Base-by-base conservation (phyloP, 2,888 invertebrate genomes). In the Hydraecia micacea region DNA sequence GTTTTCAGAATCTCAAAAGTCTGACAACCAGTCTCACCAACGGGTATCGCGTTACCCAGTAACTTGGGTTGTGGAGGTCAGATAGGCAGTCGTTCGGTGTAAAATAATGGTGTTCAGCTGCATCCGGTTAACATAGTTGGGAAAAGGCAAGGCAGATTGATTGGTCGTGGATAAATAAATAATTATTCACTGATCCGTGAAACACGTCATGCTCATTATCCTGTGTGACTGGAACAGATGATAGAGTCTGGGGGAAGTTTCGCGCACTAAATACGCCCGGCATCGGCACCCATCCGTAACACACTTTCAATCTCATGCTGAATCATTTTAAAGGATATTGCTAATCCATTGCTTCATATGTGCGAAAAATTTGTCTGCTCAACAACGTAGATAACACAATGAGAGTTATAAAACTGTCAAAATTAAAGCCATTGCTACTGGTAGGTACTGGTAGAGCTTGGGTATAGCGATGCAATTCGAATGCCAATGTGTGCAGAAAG, bases 181-280 rank as follows among this genome's bases (percentile, higher is more conserved):
- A 13, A 63, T 69, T 13, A 46, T 58, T 18, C 58, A 75, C 3
- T 76, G 69, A 69, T 42, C 78, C 58, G 11, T 83, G 84, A 73
- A 39, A 78, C 28, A 32, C 36, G 36, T 36, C 25, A 46, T 80
- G 25, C 58, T 58, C 25, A 36, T 42, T 62, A 49, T 62, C 32
- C 46, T 65, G 25, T 55, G 15, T 21, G 32, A 63, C 18, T 13
- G 49, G 36, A 36, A 36, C 36, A 36, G 36, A 25, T 11, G 3
- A 15, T 36, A 11, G 6, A 32, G 8, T 32, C 18, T 39, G 55
- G 49, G 49, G 63, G 9, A n/a, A 25, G 49, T 39, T 39, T 81
- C 21, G 36, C 6, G 25, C 28, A 32, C 49, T 32, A n/a, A 25
- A 49, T 36, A 42, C 21, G 21, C 11, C 25, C 46, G 8, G 55